Evolutionary conservation across 2,888 invertebrate species (phyloP).

Genomic region (Adelognathus sp.): DNA sequence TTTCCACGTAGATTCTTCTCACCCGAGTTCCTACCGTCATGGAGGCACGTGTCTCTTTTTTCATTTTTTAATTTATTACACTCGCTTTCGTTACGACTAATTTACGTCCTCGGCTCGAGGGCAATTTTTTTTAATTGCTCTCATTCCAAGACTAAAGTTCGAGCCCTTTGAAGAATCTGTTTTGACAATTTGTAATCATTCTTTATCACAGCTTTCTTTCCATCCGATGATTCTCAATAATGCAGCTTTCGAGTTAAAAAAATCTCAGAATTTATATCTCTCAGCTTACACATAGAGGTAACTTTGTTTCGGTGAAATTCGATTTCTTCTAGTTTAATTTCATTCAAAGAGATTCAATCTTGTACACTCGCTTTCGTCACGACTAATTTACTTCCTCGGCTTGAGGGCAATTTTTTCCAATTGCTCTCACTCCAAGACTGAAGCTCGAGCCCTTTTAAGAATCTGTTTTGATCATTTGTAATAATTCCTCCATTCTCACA

Average conservation of each 20-base stretch:
- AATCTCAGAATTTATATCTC: too few relatives aligned
- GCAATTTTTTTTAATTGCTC: conserved; percentile 17
- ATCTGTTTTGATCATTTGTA: not conserved
- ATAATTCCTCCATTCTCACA: not conserved
- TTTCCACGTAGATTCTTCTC: conserved; percentile 17
- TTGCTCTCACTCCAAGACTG: not conserved
- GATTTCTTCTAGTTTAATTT: too few relatives aligned
- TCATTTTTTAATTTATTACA: not conserved
- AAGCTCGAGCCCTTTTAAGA: not conserved
- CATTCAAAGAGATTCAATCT: too few relatives aligned
- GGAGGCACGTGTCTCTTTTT: not conserved
- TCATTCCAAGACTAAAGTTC: not conserved
- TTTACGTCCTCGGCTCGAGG: conserved; percentile 31
- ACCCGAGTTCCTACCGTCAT: conserved; percentile 9
- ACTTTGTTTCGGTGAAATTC: too few relatives aligned
- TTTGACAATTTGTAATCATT: not conserved
- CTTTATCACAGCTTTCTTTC: too few relatives aligned
- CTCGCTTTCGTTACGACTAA: conserved; percentile 42
- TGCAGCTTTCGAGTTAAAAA: too few relatives aligned
- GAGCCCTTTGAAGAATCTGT: not conserved
- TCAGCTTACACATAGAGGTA: too few relatives aligned
- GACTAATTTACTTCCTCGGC: conserved; percentile 36
- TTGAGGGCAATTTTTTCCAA: conserved; percentile 28
- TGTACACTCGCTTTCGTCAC: conserved; percentile 31
- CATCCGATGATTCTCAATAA: too few relatives aligned